Evolutionary conservation across 2,888 invertebrate species (phyloP).

Genomic region (Conomelus anceps): DNA sequence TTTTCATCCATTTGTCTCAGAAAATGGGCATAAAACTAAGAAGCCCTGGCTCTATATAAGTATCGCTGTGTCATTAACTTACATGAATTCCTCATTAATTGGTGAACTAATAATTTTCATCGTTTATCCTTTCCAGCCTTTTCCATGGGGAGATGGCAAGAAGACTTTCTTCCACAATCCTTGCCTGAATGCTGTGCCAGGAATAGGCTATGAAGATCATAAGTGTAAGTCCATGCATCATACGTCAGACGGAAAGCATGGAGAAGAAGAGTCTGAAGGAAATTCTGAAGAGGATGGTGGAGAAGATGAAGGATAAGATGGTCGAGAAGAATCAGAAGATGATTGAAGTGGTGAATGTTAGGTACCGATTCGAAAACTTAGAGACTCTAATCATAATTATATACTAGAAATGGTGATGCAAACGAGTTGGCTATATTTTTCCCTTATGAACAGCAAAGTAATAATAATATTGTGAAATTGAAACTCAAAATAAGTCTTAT

Average conservation of each 20-base stretch:
- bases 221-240: not conserved
- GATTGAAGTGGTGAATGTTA: not conserved
- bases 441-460: too few species aligned
- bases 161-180: slow-evolving; percentile 84
- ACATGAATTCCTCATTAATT: too few species aligned
- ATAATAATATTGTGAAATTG: too few species aligned
- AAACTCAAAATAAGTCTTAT: too few species aligned
- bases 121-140: slow-evolving; percentile 49
- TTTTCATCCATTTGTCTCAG: too few species aligned
- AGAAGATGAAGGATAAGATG: not conserved
- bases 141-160: slow-evolving; percentile 92
- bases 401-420: too few species aligned
- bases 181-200: slow-evolving; percentile 66
- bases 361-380: too few species aligned
- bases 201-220: slow-evolving; percentile 63
- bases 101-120: not conserved
- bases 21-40: too few species aligned
- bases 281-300: not conserved
- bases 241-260: not conserved
- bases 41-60: too few species aligned
- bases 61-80: too few species aligned
- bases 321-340: not conserved
- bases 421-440: too few species aligned
- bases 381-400: too few species aligned
- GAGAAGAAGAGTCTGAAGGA: not conserved